Evolutionary conservation across 2,113 vertebrate species (phyloP).

Genomic region (Corynorhinus townsendii): DNA sequence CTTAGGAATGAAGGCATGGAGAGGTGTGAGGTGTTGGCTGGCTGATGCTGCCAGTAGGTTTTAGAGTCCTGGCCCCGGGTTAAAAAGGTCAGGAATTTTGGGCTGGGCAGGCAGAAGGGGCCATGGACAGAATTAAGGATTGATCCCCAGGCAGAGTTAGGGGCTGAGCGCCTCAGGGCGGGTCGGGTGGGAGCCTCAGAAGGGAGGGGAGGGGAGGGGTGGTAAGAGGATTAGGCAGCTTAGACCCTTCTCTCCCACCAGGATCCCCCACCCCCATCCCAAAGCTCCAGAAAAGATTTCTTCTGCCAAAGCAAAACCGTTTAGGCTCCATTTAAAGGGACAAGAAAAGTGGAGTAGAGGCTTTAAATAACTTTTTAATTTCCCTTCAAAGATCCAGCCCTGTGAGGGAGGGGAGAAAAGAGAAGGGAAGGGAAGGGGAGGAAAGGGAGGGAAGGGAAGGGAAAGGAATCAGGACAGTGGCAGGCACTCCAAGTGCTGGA

Average conservation of each 20-base stretch:
- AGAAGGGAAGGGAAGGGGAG: not conserved
- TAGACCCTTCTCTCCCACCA: conserved; percentile 97
- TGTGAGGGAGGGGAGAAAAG: conserved; percentile 3
- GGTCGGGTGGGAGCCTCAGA: conserved; percentile 92
- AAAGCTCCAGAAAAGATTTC: conserved; percentile 96
- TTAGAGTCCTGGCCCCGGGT: not conserved
- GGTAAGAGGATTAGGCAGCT: conserved; percentile 99
- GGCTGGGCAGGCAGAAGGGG: conserved; percentile 78
- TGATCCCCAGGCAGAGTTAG: conserved; percentile 77
- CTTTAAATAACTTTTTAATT: conserved; percentile 77
- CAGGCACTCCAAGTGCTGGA: not conserved
- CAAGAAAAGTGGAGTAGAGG: conserved; percentile 85
- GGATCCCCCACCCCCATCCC: conserved; percentile 80
- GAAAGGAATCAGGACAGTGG: not conserved
- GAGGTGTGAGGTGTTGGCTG: not conserved
- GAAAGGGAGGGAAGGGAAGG: not conserved
- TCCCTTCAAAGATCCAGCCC: conserved; percentile 62
- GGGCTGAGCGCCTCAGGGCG: conserved; percentile 83
- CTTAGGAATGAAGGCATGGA: not conserved
- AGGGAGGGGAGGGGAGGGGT: conserved; percentile 95
- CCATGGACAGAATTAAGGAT: conserved; percentile 80
- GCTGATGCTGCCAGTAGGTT: not conserved
- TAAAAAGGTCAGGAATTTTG: conserved; percentile 33
- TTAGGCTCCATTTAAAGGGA: conserved; percentile 99
- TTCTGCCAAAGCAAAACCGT: conserved; percentile 98